A percentile compares a stretch with the other conserved stretches of the same genome.
Conservation (phyloP, 2,797 vertebrate genomes). For the Catostomus latipinnis region DNA sequence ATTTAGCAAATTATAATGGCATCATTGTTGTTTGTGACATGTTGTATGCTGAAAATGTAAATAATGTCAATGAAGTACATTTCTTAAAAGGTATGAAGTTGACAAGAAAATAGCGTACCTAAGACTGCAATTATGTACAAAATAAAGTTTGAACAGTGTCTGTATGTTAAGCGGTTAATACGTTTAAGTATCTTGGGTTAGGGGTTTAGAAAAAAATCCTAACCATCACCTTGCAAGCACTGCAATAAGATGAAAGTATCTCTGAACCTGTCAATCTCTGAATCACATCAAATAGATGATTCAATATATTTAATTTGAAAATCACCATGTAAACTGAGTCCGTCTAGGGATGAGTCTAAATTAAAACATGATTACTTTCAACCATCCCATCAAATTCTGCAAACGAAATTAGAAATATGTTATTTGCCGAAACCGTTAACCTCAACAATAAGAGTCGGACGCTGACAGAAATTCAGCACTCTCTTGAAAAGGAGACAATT, state of each 20-base stretch:
- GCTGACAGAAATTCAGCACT: conserved; percentile 39
- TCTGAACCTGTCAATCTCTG: neutral
- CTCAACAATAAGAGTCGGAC: neutral
- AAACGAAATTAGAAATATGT: conserved; percentile 44
- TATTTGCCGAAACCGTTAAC: conserved; percentile 41
- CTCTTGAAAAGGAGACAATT: conserved; percentile 47
- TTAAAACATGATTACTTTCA: conserved; percentile 54
- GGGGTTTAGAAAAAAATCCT: too few relatives aligned
- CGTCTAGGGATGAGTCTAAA: conserved; percentile 36
- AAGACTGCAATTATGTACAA: too few relatives aligned
- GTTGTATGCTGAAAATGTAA: too few relatives aligned
- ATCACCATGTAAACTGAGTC: conserved; percentile 24
- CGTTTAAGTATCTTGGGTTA: too few relatives aligned
- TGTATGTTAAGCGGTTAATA: too few relatives aligned
- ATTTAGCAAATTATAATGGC: too few relatives aligned
- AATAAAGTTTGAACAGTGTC: too few relatives aligned
- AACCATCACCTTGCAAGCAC: neutral
- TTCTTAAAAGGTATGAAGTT: too few relatives aligned
- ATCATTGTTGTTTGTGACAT: too few relatives aligned
- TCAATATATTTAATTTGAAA: conserved; percentile 2
- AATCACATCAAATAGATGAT: neutral
- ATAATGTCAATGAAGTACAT: too few relatives aligned
- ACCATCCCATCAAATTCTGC: conserved; percentile 33
- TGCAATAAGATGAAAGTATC: neutral
- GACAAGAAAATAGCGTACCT: too few relatives aligned